Evolutionary conservation across 2,888 invertebrate genomes (phyloP).

Genomic region (Noctua pronuba): DNA sequence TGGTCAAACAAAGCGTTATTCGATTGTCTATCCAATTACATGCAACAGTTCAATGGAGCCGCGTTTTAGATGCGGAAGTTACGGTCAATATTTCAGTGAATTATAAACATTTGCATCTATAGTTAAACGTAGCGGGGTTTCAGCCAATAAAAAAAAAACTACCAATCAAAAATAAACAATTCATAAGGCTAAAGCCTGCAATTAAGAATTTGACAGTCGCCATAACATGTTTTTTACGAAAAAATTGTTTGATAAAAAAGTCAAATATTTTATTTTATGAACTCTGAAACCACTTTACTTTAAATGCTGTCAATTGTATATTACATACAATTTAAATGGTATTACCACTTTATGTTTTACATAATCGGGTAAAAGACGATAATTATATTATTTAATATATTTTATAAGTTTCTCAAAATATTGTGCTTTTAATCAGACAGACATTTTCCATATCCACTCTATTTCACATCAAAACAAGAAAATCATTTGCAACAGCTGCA

Average conservation of each 20-base stretch:
- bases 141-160: not conserved
- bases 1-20: constrained; percentile 43
- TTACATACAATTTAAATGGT: no score
- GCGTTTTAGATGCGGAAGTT: not conserved
- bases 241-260: not conserved
- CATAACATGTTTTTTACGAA: not conserved
- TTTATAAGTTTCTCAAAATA: not conserved
- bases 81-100: not conserved
- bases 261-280: not conserved
- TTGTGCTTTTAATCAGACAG: not conserved
- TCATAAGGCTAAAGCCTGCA: not conserved
- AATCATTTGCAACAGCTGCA: constrained; percentile 40
- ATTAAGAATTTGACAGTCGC: not conserved
- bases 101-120: not conserved
- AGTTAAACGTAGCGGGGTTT: not conserved
- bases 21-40: constrained; percentile 21
- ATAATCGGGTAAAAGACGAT: not conserved
- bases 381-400: not conserved
- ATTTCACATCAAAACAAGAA: constrained; percentile 35
- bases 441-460: not conserved
- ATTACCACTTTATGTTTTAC: not conserved
- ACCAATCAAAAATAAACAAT: not conserved
- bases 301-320: not conserved
- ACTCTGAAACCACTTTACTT: not conserved
- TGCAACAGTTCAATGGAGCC: constrained; percentile 12